Evolutionary conservation across 2,888 invertebrate genomes (phyloP).

Genomic region (Bellardia bayeri): DNA sequence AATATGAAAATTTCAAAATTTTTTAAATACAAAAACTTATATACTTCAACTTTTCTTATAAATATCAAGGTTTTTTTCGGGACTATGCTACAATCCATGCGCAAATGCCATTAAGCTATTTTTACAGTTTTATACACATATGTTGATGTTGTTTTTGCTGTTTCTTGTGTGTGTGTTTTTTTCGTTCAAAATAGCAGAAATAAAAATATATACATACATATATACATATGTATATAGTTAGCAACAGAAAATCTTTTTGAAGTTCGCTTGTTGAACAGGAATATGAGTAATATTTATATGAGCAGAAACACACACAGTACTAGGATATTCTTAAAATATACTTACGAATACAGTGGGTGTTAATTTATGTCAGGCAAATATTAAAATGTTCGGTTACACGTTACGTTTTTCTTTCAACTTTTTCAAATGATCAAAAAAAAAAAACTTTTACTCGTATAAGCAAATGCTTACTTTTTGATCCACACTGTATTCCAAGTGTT

Average conservation of each 20-base stretch:
- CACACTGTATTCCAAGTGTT: neutral
- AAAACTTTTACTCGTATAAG: no score
- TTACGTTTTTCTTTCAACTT: no score
- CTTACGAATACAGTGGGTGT: neutral
- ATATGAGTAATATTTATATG: conserved; percentile 27
- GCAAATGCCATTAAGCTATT: conserved; percentile 60
- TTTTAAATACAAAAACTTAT: no score
- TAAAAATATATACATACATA: neutral
- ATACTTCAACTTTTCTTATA: no score
- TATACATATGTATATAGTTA: conserved; percentile 34
- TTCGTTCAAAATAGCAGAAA: neutral
- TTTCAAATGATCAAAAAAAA: no score
- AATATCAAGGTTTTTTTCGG: no score
- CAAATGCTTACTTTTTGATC: neutral
- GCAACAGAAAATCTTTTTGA: conserved; percentile 56
- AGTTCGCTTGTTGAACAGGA: conserved; percentile 40
- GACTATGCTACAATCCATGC: neutral
- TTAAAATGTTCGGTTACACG: no score
- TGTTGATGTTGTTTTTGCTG: conserved; percentile 2
- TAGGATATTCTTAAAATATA: neutral
- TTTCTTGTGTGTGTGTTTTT: conserved; percentile 2
- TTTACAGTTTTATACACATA: conserved; percentile 35
- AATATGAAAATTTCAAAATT: no score
- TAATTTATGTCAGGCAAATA: neutral
- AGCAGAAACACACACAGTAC: conserved; percentile 13